These are phyloP conservation scores for Mesocricetus auratus DNA, from an alignment of 2,113 vertebrate genomes.

Conservation along the genomic window DNA sequence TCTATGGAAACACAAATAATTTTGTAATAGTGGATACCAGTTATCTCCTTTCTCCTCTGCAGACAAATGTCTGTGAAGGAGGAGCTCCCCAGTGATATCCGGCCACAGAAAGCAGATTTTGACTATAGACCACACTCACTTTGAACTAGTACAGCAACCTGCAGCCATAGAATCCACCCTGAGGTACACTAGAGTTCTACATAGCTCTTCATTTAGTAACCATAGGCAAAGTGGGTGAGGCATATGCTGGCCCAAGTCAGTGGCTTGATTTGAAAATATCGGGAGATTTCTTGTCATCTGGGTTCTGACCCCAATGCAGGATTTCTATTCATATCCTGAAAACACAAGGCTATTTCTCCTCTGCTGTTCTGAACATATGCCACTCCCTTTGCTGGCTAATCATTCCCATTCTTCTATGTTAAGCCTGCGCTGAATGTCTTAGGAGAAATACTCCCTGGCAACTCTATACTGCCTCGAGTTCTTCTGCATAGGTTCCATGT, in stretches of 20 bases:
- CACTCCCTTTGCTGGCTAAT: neutral
- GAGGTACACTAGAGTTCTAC: neutral
- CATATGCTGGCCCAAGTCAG: neutral
- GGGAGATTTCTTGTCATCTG: neutral
- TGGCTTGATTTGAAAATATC: neutral
- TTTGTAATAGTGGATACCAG: neutral
- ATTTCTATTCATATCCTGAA: neutral
- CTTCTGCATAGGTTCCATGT: neutral
- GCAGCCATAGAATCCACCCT: neutral
- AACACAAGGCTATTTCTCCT: neutral
- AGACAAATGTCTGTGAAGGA: neutral
- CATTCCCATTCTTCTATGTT: neutral
- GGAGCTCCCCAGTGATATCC: neutral
- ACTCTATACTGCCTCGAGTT: neutral
- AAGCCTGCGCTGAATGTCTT: neutral
- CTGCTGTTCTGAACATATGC: neutral
- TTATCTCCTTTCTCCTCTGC: neutral
- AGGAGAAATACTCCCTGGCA: neutral
- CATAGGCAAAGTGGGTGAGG: neutral
- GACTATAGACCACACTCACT: neutral
- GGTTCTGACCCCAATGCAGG: neutral
- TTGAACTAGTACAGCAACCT: neutral
- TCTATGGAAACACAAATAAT: neutral
- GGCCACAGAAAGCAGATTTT: neutral
- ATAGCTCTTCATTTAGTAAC: neutral